Percentiles rank a stretch among this genome's conserved stretches.
These are phyloP conservation scores for Brachyhypopomus gauderio DNA, from an alignment of 2,113 vertebrate genomes.

Conservation along the genomic window DNA sequence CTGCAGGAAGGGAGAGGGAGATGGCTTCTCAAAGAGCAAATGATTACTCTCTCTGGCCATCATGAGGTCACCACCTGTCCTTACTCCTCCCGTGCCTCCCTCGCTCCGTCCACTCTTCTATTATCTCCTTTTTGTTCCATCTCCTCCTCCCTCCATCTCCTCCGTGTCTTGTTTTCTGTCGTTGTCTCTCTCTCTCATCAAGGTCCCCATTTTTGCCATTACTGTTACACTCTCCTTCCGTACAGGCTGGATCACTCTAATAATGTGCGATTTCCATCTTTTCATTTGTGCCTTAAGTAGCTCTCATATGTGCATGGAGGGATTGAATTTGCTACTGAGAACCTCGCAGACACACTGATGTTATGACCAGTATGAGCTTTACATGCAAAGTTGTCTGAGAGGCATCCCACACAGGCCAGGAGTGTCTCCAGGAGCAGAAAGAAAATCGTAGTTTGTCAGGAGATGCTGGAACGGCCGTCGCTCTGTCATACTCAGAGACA, in stretches of 20 bases:
- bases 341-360: neutral
- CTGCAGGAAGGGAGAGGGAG: constrained; percentile 32
- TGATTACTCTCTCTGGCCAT: constrained; percentile 41
- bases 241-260: neutral
- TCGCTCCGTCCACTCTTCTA: constrained; percentile 31
- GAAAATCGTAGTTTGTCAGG: constrained; percentile 26
- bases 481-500: neutral
- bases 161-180: neutral
- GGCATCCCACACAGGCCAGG: neutral
- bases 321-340: neutral
- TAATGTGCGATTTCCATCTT: neutral
- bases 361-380: neutral
- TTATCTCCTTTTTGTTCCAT: constrained; percentile 12
- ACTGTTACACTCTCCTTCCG: neutral
- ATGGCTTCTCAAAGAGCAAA: constrained; percentile 44
- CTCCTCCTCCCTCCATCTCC: neutral
- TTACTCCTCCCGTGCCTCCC: neutral
- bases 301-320: neutral
- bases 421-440: constrained; percentile 5
- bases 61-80: constrained; percentile 42
- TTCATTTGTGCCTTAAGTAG: neutral
- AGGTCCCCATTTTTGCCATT: constrained; percentile 24
- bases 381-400: neutral
- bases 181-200: neutral
- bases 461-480: constrained; percentile 17